Conservation (phyloP, 2,888 invertebrate genomes). For the Opisthograptis luteolata region DNA sequence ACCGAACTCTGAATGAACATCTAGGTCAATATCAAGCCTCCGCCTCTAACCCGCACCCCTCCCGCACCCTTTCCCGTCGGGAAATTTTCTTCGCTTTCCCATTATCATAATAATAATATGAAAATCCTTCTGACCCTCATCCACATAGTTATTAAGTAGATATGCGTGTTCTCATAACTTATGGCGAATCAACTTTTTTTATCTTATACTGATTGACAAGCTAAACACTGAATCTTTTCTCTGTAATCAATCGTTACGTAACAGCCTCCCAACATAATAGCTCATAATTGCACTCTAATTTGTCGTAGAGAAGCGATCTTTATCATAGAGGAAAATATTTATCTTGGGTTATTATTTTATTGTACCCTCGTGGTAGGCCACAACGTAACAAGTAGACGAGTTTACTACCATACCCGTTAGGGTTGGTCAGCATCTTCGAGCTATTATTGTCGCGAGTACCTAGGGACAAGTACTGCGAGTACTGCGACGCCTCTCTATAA, state of each 20-base stretch:
- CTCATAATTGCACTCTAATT: constrained; percentile 14
- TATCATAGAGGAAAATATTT: constrained; percentile 16
- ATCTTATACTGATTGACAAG: constrained; percentile 11
- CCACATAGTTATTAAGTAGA: constrained; percentile 28
- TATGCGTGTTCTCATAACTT: constrained; percentile 10
- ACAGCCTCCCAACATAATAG: constrained; percentile 20
- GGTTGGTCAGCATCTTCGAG: constrained; percentile 20
- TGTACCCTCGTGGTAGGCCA: constrained; percentile 1
- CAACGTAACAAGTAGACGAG: neutral
- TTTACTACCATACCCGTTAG: constrained; percentile 19
- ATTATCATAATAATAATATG: constrained; percentile 64
- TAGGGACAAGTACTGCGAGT: too few relatives aligned
- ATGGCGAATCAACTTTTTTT: constrained; percentile 12
- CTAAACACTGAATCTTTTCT: constrained; percentile 8
- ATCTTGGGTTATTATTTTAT: constrained; percentile 4
- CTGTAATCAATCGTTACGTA: constrained; percentile 33
- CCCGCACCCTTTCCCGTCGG: constrained; percentile 56
- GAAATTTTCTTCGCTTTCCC: constrained; percentile 65
- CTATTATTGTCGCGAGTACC: constrained; percentile 4
- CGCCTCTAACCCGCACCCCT: constrained; percentile 55
- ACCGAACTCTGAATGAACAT: constrained; percentile 84
- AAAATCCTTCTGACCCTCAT: constrained; percentile 55
- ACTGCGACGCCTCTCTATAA: too few relatives aligned
- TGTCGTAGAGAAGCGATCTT: constrained; percentile 11
- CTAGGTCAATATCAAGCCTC: constrained; percentile 84